Evolutionary conservation across 2,797 vertebrate species (phyloP), one percentile per base, ranked within the genome.

Genomic region (Petrocephalus schoutedeni): DNA sequence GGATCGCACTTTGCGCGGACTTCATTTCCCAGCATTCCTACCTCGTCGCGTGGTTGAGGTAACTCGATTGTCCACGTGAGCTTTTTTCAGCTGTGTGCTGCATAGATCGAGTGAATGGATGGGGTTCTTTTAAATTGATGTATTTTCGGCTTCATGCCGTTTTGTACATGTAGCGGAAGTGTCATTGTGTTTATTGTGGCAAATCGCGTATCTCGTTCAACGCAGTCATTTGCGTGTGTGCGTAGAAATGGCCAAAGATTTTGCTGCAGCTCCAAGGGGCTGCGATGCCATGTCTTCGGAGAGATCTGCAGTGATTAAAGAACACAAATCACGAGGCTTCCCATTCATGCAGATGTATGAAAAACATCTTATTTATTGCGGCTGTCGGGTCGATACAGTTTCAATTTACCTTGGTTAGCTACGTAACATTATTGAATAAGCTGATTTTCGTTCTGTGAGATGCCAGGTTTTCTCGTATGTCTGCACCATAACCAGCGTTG

Each of bases 41-140:
- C 85, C 49, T 57, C 82, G 91, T 91, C 92, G 90, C 92, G 57
- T 83, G 77, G 56, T 67, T 92, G 90, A 92, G 85, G 90, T 91
- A 89, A 77, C 23, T 51, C 41, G 82, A 77, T 61, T 36, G 64
- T 74, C 89, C 91, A 91, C 92, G 90, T 92, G 91, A 92, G 91
- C 90, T 87, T 89, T 87, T 88, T 92, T 92, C 89, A 89, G 89
- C 90, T 91, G 92, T 89, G 90, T 82, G 90, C 91, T 89, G 89
- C 88, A 89, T 61, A 89, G 90, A 87, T 84, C 77, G 90, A 90
- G 87, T 92, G 92, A 90, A 92, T 91, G 91, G 92, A 90, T 88
- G 85, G 88, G 90, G 89, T 92, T 91, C 86, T 90, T 74, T 86
- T 84, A 49, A 21, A 64, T 56, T 87, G 77, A 36, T 89, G 53